Conservation (phyloP, 1,140 invertebrate genomes). For the Tribolium madens region DNA sequence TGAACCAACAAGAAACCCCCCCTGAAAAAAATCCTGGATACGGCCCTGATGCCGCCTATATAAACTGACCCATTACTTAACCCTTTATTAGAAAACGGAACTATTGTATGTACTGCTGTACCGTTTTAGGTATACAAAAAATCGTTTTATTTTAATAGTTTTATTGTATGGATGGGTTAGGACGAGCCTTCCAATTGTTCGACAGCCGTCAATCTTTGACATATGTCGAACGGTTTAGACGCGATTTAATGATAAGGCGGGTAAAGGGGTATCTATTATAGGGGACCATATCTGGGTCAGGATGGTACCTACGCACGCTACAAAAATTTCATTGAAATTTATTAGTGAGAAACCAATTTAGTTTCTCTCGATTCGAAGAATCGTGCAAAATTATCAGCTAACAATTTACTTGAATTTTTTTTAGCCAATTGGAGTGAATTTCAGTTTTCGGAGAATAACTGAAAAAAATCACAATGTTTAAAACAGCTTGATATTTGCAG, state of each 20-base stretch:
- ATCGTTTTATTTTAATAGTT: conserved; percentile 32
- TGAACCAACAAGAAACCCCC: too few species aligned
- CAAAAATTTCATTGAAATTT: not conserved
- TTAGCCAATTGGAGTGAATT: too few species aligned
- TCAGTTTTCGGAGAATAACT: too few species aligned
- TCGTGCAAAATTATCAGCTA: too few species aligned
- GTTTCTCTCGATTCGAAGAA: too few species aligned
- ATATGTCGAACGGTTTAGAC: conserved; percentile 10
- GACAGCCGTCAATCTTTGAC: conserved; percentile 21
- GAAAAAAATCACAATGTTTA: too few species aligned
- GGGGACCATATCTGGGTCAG: conserved; percentile 7
- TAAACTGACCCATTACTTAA: conserved; percentile 31
- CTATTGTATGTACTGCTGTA: conserved; percentile 19
- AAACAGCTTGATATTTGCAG: too few species aligned
- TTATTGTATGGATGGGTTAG: conserved; percentile 24
- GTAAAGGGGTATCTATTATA: conserved; percentile 15
- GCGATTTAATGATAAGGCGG: conserved; percentile 23
- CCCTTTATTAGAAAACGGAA: conserved; percentile 34
- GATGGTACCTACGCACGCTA: not conserved
- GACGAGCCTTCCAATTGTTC: conserved; percentile 16
- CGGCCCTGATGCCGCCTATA: too few species aligned
- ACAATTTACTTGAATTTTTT: too few species aligned
- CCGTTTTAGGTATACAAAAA: conserved; percentile 27
- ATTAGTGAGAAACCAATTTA: too few species aligned
- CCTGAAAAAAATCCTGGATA: too few species aligned